Base-by-base conservation (phyloP, 2,113 vertebrate species). In the Sceloporus undulatus region DNA sequence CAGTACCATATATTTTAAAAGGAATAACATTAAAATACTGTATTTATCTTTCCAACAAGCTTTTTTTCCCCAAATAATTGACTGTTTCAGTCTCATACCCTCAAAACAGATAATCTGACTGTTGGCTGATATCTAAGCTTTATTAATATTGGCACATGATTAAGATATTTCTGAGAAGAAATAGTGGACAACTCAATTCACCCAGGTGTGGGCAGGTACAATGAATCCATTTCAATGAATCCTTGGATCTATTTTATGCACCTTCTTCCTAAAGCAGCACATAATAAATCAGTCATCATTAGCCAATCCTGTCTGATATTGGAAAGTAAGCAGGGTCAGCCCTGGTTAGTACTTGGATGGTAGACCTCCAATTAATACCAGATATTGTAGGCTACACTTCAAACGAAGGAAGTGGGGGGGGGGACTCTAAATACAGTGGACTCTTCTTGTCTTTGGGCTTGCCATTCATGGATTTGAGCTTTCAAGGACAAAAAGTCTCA, bases 221-320 rank as follows among this genome's bases (percentile, higher is more conserved):
- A 66, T 48, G 48, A 92, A 87, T 92, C 91, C 88, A 34, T 87
- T 91, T 93, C 65, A 66, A 66, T 48, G 48, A 92, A 87, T 92
- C 91, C 88, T 94, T 94, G 90, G 59, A 91, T 38, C 42, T 88
- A 84, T 9, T 75, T 78, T 34, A 34, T 13, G n/a, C 29, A 29
- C 13, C 11, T 38, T 74, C n/a, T 34, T 74, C 23, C 7, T 29
- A 34, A 13, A 74, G n/a, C 29, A 34, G 71, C 48, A 48, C 5
- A 48, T 48, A 48, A 48, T 48, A 5, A 5, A 48, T 48, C 48
- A 48, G 7, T 48, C 5, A 48, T 48, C 48, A 48, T 4, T 48
- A 48, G 5, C 48, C 48, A 48, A 48, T 48, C 48, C 48, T 48
- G 48, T 48, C 48, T 48, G 48, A 48, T 48, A 5, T 48, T 48